A percentile compares a stretch with the other conserved stretches of the same genome.
Evolutionary conservation across 2,797 vertebrate species (phyloP).

Genomic region (Rhinophrynus dorsalis): DNA sequence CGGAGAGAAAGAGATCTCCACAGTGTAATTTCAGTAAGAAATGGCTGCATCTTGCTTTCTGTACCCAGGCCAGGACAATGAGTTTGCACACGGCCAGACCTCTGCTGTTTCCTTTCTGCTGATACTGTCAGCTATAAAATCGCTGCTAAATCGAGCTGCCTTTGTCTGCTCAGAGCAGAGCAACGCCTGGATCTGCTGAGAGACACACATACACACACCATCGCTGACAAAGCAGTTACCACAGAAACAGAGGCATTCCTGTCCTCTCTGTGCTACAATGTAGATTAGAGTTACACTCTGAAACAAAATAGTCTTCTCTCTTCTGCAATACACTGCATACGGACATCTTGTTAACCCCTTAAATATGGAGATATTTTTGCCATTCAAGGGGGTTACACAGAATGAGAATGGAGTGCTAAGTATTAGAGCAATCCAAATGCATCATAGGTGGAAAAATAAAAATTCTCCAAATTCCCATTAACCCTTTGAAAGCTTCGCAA

Average conservation of each 20-base stretch:
- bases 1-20: background rate
- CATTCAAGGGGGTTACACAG: too few species aligned
- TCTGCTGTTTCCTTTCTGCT: constrained; percentile 3
- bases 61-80: background rate
- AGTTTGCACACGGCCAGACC: constrained; percentile 3
- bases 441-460: too few species aligned
- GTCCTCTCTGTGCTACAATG: constrained; percentile 7
- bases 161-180: constrained; percentile 25
- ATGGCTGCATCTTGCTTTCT: background rate
- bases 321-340: too few species aligned
- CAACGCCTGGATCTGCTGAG: constrained; percentile 17
- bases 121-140: constrained; percentile 18
- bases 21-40: background rate
- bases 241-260: constrained; percentile 42
- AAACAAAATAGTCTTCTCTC: too few species aligned
- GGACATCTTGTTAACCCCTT: too few species aligned
- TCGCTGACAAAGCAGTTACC: constrained; percentile 46
- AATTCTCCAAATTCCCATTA: too few species aligned
- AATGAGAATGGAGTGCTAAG: too few species aligned
- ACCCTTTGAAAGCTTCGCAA: too few species aligned
- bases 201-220: constrained; percentile 25
- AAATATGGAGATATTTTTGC: too few species aligned
- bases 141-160: constrained; percentile 19
- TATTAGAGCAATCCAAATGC: too few species aligned
- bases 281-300: too few species aligned